These are phyloP conservation scores for Megaceryle maxima DNA, from an alignment of 2,113 vertebrate species.

Conservation along the genomic window DNA sequence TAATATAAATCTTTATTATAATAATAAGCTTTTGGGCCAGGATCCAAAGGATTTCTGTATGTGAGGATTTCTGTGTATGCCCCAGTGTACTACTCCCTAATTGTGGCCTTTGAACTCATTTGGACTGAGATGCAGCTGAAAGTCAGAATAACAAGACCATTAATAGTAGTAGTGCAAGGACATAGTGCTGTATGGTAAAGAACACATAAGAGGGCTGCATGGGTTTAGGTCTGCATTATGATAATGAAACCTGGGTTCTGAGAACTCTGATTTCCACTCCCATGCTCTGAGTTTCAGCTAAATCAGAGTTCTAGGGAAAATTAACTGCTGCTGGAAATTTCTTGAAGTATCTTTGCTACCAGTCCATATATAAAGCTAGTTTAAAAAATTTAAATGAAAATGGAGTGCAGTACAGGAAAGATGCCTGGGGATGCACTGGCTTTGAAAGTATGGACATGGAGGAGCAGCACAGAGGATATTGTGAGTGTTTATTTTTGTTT, in stretches of 20 bases:
- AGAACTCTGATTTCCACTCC: conserved; percentile 10
- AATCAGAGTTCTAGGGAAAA: conserved; percentile 31
- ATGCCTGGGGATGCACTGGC: neutral
- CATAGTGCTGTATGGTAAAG: neutral
- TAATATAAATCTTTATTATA: conserved; percentile 7
- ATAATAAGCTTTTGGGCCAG: neutral
- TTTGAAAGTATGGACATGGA: neutral
- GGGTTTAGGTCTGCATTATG: neutral
- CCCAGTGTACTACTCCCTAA: neutral
- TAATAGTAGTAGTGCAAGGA: neutral
- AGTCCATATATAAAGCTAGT: neutral
- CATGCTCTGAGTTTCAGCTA: neutral
- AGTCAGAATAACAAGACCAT: neutral
- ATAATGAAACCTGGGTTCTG: neutral
- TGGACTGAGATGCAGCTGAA: neutral
- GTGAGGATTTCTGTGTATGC: neutral
- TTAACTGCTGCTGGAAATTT: neutral
- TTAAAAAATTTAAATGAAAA: neutral
- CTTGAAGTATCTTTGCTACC: neutral
- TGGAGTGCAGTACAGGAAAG: neutral
- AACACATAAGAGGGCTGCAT: neutral
- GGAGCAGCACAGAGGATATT: neutral
- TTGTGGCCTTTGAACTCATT: neutral
- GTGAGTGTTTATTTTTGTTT: neutral
- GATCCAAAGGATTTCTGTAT: neutral